phyloP scores from a whole-genome alignment of 53 echinoderm and acorn worm genomes.

The Zoroaster sp. region DNA sequence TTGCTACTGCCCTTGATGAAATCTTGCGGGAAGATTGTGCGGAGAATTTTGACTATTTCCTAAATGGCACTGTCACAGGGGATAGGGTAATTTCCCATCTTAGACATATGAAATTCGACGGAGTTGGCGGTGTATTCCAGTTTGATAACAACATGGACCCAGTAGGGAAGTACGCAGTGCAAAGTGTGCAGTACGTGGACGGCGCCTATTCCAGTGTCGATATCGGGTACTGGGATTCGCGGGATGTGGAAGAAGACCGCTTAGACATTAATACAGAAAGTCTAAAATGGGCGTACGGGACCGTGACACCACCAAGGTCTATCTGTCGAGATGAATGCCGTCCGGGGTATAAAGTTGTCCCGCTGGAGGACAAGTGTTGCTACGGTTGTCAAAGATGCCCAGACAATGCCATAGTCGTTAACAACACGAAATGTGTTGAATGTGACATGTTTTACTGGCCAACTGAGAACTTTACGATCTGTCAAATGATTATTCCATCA shows the following conservation, averaged over 20 bases:
- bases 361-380: too few relatives aligned
- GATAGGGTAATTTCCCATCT: conserved; percentile 14
- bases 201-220: neutral
- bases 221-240: conserved; percentile 45
- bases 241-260: neutral
- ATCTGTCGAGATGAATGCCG: conserved; percentile 16
- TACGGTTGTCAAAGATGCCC: too few relatives aligned
- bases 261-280: neutral
- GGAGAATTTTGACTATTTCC: neutral
- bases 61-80: conserved; percentile 10
- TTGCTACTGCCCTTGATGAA: conserved; percentile 26
- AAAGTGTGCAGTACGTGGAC: neutral
- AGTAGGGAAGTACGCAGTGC: conserved; percentile 36
- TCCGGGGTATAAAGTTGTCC: too few relatives aligned
- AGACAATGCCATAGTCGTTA: too few relatives aligned
- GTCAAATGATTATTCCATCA: conserved; percentile 40
- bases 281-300: neutral
- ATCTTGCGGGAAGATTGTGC: conserved; percentile 47
- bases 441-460: too few relatives aligned
- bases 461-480: too few relatives aligned
- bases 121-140: conserved; percentile 15
- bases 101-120: conserved; percentile 9
- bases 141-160: conserved; percentile 55
- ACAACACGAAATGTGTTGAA: conserved; percentile 39
- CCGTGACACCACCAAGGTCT: conserved; percentile 10